Evolutionary conservation across 2,888 invertebrate genomes (phyloP).

Genomic region (Mythimna vitellina): DNA sequence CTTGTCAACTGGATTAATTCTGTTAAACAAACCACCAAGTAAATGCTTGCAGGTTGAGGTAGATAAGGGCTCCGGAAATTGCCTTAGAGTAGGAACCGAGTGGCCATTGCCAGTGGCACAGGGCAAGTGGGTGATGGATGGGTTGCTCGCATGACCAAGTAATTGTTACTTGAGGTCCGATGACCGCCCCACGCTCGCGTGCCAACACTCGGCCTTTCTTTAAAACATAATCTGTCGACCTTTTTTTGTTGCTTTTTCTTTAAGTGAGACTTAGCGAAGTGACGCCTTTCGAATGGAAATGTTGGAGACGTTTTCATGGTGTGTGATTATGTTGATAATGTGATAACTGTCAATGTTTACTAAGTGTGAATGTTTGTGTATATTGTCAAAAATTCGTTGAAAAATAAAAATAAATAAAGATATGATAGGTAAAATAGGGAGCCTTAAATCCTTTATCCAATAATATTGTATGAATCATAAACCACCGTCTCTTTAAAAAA

Average conservation of each 20-base stretch:
- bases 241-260: constrained; percentile 80
- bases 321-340: constrained; percentile 33
- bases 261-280: constrained; percentile 68
- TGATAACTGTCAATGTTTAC: constrained; percentile 7
- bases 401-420: background rate
- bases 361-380: background rate
- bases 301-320: constrained; percentile 52
- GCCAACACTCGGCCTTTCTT: constrained; percentile 76
- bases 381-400: background rate
- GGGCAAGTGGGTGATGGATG: constrained; percentile 88
- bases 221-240: constrained; percentile 77
- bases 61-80: constrained; percentile 89
- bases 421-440: background rate
- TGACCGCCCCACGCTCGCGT: constrained; percentile 80
- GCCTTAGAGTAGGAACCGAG: constrained; percentile 85
- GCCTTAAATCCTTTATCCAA: background rate
- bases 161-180: constrained; percentile 87
- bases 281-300: constrained; percentile 47
- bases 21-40: constrained; percentile 87
- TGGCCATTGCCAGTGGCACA: constrained; percentile 82
- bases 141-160: constrained; percentile 87
- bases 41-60: constrained; percentile 80
- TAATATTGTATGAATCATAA: constrained; percentile 6
- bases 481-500: background rate
- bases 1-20: constrained; percentile 83